A percentile compares a stretch with the other conserved stretches of the same genome.
Conservation (phyloP, 2,113 vertebrate species). For the Carassius carassius region DNA sequence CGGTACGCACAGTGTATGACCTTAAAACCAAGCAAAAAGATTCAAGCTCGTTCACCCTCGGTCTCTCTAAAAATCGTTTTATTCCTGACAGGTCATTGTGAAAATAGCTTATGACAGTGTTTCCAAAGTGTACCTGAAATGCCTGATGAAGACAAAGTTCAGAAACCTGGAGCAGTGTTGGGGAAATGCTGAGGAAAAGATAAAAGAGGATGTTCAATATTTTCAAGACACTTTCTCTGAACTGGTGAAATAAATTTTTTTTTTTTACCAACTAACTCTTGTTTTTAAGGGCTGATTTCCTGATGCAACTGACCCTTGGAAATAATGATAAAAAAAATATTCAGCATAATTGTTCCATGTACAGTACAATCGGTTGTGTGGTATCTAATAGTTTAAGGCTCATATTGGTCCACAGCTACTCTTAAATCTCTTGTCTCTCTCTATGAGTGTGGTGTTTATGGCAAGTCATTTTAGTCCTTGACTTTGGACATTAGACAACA, state of each 20-base stretch:
- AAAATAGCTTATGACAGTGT: conserved; percentile 55
- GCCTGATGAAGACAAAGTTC: conserved; percentile 49
- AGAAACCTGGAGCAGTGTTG: conserved; percentile 46
- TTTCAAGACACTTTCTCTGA: conserved; percentile 45
- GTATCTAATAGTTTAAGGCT: too few relatives aligned
- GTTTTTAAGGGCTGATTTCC: neutral
- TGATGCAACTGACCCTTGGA: neutral
- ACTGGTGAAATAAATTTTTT: conserved; percentile 49
- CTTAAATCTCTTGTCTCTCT: too few relatives aligned
- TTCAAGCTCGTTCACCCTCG: neutral
- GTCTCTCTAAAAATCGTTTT: neutral
- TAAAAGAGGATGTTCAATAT: conserved; percentile 48
- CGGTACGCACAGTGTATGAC: neutral
- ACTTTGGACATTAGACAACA: neutral
- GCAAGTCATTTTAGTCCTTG: neutral
- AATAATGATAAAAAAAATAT: neutral
- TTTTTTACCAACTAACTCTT: neutral
- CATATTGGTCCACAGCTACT: too few relatives aligned
- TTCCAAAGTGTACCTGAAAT: conserved; percentile 56
- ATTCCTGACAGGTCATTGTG: conserved; percentile 58
- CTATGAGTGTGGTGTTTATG: too few relatives aligned
- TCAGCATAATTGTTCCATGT: neutral
- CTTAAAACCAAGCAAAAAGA: conserved; percentile 19
- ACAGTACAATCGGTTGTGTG: neutral
- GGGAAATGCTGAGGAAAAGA: conserved; percentile 37